Conservation (phyloP, 2,888 invertebrate genomes). For the Harpalus rubripes region DNA sequence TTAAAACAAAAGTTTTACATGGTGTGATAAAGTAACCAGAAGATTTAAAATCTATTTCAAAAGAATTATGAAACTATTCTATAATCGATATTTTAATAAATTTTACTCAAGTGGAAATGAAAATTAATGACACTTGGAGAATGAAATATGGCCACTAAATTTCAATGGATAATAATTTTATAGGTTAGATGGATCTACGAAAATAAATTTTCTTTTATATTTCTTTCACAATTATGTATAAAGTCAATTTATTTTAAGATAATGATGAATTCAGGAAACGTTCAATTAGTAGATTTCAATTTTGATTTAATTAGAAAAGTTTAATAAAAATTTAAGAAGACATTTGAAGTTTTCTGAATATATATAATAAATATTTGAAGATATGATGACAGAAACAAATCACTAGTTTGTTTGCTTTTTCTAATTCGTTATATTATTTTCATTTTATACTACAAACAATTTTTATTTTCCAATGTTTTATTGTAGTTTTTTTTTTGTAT, state of each 20-base stretch:
- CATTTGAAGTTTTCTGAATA: too few species aligned
- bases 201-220: background rate
- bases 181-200: slow-evolving; percentile 5
- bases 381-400: too few species aligned
- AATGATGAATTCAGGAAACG: too few species aligned
- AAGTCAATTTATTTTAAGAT: too few species aligned
- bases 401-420: too few species aligned
- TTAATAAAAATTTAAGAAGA: too few species aligned
- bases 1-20: background rate
- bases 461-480: background rate
- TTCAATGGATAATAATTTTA: slow-evolving; percentile 42
- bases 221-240: background rate
- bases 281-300: too few species aligned
- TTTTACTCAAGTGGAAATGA: slow-evolving; percentile 35
- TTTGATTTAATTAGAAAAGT: too few species aligned
- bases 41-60: slow-evolving; percentile 19
- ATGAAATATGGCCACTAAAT: slow-evolving; percentile 28
- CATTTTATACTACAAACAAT: background rate
- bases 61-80: slow-evolving; percentile 43
- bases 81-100: slow-evolving; percentile 47
- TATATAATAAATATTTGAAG: too few species aligned
- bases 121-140: slow-evolving; percentile 34
- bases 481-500: background rate
- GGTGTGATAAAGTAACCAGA: background rate
- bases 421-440: too few species aligned